A percentile compares a stretch with the other conserved stretches of the same genome.
These are phyloP conservation scores for Steinernema khuongi DNA, from an alignment of 1,140 invertebrate species.

Conservation along the genomic window DNA sequence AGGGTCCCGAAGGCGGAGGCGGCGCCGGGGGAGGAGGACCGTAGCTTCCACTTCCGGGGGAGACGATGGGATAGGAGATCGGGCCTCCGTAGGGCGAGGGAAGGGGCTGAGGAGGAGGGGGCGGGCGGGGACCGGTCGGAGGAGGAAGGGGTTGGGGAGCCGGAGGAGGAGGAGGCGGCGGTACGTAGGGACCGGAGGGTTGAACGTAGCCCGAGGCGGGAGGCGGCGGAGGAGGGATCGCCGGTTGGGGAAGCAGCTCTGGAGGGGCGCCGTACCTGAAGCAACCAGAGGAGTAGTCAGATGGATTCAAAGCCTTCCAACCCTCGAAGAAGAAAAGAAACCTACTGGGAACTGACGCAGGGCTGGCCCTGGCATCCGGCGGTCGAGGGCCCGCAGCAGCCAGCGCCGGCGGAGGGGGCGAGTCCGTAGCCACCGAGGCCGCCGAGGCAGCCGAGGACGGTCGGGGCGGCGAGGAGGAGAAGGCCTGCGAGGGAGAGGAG, in stretches of 20 bases:
- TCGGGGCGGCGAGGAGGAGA: background rate
- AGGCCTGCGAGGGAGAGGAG: background rate
- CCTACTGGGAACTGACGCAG: background rate
- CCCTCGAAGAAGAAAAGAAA: too few relatives aligned
- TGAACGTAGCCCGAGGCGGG: background rate
- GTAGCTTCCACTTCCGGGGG: too few relatives aligned
- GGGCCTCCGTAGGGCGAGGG: too few relatives aligned
- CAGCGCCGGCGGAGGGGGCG: background rate
- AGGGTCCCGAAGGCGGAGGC: background rate
- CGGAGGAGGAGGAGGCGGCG: background rate
- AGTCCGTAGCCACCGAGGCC: slow-evolving; percentile 3
- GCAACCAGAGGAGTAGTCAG: too few relatives aligned
- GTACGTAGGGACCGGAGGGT: background rate
- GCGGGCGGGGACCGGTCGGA: too few relatives aligned
- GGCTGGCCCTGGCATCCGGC: slow-evolving; percentile 1
- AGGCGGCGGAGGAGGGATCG: background rate
- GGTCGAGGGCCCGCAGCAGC: background rate
- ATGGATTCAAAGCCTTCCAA: too few relatives aligned
- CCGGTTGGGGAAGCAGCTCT: background rate
- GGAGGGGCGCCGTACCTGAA: background rate
- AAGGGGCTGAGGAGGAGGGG: too few relatives aligned
- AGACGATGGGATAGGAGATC: too few relatives aligned
- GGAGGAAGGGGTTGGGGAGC: background rate
- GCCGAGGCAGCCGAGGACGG: background rate
- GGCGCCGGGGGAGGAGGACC: too few relatives aligned